Conservation (phyloP, 2,113 vertebrate genomes). For the Gobiocypris rarus region DNA sequence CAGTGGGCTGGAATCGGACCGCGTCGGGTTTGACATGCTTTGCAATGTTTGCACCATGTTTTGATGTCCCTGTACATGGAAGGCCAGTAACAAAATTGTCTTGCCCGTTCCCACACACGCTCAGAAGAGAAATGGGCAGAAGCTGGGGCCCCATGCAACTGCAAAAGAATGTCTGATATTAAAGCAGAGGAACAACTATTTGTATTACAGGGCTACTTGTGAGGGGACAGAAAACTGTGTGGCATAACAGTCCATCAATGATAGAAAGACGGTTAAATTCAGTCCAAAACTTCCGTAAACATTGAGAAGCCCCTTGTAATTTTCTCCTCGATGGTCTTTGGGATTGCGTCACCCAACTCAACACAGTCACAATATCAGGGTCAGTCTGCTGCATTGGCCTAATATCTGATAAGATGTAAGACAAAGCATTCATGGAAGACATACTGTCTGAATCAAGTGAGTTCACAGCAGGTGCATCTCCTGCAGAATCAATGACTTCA, state of each 20-base stretch:
- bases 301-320: background rate
- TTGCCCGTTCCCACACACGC: conserved; percentile 11
- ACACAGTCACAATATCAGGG: conserved; percentile 29
- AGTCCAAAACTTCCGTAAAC: conserved; percentile 18
- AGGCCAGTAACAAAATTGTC: conserved; percentile 32
- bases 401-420: background rate
- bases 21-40: too few relatives aligned
- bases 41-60: conserved; percentile 26
- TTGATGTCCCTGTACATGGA: conserved; percentile 38
- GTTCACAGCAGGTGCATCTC: background rate
- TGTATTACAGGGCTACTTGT: background rate
- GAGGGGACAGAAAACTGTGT: background rate
- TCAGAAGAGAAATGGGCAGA: conserved; percentile 44
- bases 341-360: background rate
- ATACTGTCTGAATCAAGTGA: background rate
- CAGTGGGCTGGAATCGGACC: too few relatives aligned
- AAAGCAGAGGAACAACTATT: conserved; percentile 39
- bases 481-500: too few relatives aligned
- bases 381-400: conserved; percentile 28
- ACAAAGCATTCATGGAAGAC: background rate
- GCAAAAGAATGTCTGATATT: background rate
- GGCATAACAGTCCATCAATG: conserved; percentile 40
- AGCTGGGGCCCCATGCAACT: conserved; percentile 21
- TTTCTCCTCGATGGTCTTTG: background rate
- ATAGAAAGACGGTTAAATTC: conserved; percentile 1